Evolutionary conservation across 2,797 vertebrate genomes (phyloP).

Genomic region (Bradypodion pumilum): DNA sequence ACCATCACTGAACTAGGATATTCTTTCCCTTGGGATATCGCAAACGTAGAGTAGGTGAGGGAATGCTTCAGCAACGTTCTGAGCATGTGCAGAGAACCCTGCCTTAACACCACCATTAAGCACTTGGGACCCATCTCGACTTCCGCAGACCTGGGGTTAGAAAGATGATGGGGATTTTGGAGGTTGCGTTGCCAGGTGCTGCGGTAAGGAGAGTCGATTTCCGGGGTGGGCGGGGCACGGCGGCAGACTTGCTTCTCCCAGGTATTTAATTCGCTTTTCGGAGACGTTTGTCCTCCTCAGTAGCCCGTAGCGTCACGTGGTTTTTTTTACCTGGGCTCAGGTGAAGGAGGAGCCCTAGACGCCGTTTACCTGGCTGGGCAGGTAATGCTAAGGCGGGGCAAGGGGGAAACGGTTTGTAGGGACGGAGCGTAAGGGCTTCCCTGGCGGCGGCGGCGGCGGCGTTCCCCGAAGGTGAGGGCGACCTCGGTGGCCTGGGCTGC

Average conservation of each 20-base stretch:
- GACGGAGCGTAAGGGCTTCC: background rate
- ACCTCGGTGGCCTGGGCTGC: background rate
- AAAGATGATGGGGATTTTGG: background rate
- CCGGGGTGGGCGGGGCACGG: background rate
- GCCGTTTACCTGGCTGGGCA: slow-evolving; percentile 71
- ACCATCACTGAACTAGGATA: too few species aligned
- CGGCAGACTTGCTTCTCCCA: background rate
- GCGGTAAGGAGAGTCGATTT: background rate
- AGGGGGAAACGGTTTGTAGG: slow-evolving; percentile 16
- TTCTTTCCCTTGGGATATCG: too few species aligned
- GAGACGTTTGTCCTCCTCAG: slow-evolving; percentile 65
- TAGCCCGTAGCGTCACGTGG: slow-evolving; percentile 70
- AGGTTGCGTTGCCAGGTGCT: background rate
- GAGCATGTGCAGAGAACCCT: too few species aligned
- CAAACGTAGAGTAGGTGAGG: too few species aligned
- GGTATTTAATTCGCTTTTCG: slow-evolving; percentile 44
- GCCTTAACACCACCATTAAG: too few species aligned
- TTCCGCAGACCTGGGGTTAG: background rate
- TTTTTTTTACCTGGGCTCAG: slow-evolving; percentile 72
- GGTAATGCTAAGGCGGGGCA: slow-evolving; percentile 67
- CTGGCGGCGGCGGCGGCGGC: too few species aligned
- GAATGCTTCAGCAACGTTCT: too few species aligned
- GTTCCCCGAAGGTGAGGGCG: background rate
- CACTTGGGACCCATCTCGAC: too few species aligned
- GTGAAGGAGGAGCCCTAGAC: slow-evolving; percentile 67